Conservation (phyloP, 2,888 invertebrate species). For the Lamellibrachia satsuma region DNA sequence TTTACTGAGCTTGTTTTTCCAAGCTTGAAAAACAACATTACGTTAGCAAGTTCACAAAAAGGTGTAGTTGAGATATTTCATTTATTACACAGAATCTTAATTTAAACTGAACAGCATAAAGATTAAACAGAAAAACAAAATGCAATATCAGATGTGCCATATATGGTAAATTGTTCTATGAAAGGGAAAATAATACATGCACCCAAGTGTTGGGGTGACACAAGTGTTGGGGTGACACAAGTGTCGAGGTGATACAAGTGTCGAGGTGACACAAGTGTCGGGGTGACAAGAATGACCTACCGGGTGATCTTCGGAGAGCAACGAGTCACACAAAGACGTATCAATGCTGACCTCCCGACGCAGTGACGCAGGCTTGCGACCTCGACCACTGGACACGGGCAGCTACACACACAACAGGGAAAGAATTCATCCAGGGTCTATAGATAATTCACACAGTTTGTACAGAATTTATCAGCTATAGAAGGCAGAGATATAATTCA, state of each 20-base stretch:
- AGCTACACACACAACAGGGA: background rate
- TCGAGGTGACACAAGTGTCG: background rate
- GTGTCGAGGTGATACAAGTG: background rate
- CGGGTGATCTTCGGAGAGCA: conserved; percentile 45
- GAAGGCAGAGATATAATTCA: too few relatives aligned
- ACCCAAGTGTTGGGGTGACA: too few relatives aligned
- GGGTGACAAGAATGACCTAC: conserved; percentile 35
- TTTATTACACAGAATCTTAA: background rate
- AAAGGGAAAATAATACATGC: background rate
- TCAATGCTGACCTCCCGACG: conserved; percentile 23
- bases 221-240: too few relatives aligned
- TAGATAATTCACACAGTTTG: background rate
- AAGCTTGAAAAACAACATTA: too few relatives aligned
- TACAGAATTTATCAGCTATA: background rate
- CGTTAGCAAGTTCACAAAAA: background rate
- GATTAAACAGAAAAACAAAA: too few relatives aligned
- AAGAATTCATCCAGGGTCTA: too few relatives aligned
- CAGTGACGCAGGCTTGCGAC: conserved; percentile 6
- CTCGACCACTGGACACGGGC: background rate
- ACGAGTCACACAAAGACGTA: conserved; percentile 34
- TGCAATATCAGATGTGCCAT: too few relatives aligned
- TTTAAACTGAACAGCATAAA: background rate
- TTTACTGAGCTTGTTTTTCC: too few relatives aligned
- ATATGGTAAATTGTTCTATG: background rate
- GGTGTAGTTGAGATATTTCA: background rate